phyloP scores from a whole-genome alignment of 2,113 vertebrate genomes.

The Cyrtonyx montezumae region DNA sequence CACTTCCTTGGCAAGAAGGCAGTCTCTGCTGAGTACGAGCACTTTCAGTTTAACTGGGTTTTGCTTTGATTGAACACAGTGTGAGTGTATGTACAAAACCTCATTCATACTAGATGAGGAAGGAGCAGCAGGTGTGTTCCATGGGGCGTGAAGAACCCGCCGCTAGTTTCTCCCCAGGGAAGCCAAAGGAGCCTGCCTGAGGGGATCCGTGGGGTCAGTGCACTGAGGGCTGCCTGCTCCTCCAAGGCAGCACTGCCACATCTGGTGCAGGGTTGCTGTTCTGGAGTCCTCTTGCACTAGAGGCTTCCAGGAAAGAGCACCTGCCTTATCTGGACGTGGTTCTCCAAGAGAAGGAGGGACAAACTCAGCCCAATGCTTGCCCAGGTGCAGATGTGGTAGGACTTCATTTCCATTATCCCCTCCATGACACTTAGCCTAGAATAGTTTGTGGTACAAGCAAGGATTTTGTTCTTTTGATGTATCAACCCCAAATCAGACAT shows the following conservation, averaged over 20 bases:
- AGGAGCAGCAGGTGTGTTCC: constrained; percentile 40
- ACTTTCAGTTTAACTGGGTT: constrained; percentile 18
- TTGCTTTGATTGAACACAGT: not conserved
- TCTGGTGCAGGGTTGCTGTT: not conserved
- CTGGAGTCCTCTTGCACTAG: not conserved
- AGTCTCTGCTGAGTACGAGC: not conserved
- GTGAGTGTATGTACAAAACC: not conserved
- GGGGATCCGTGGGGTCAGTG: not conserved
- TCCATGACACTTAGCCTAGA: not conserved
- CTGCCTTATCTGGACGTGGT: not conserved
- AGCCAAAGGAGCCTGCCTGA: fast-evolving
- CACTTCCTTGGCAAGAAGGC: constrained; percentile 15
- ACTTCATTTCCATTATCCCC: not conserved
- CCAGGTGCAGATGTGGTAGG: not conserved
- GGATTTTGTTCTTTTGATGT: not conserved
- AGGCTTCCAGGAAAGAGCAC: not conserved
- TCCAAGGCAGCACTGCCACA: not conserved
- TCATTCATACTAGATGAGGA: constrained; percentile 24
- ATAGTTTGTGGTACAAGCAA: not conserved
- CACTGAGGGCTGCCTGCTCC: fast-evolving
- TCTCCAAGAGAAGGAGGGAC: not conserved
- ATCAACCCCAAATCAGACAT: not conserved
- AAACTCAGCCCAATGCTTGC: not conserved
- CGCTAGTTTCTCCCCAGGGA: constrained; percentile 1
- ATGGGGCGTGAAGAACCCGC: not conserved